A percentile compares a stretch with the other conserved stretches of the same genome.
phyloP scores from a whole-genome alignment of 2,797 vertebrate genomes.

The Lepilemur septentrionalis region DNA sequence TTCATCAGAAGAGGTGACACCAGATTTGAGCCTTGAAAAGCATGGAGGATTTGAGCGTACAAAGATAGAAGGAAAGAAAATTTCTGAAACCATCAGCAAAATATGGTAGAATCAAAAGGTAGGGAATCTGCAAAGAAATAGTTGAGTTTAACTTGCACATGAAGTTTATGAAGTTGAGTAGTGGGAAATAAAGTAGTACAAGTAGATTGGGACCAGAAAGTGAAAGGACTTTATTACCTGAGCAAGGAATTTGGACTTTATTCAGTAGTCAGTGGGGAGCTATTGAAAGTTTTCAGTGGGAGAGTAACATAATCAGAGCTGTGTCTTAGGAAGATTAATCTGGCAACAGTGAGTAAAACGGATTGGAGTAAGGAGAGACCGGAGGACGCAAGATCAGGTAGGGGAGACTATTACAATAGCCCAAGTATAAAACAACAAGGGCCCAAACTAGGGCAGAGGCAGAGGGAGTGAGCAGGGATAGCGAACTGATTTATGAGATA shows the following conservation, averaged over 20 bases:
- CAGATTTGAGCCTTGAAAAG: neutral
- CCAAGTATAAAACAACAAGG: neutral
- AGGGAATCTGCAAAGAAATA: conserved; percentile 30
- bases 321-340: conserved; percentile 67
- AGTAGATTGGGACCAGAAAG: conserved; percentile 40
- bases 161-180: neutral
- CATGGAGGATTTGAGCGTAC: conserved; percentile 2
- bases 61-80: neutral
- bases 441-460: conserved; percentile 65
- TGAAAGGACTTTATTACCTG: conserved; percentile 68
- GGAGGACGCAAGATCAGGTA: conserved; percentile 29
- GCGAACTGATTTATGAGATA: conserved; percentile 55
- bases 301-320: conserved; percentile 69
- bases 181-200: conserved; percentile 57
- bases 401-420: conserved; percentile 33
- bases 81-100: conserved; percentile 42
- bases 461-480: conserved; percentile 41
- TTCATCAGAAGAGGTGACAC: neutral
- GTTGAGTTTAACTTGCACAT: conserved; percentile 40
- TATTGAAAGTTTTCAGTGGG: conserved; percentile 64
- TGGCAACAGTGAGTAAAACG: conserved; percentile 58
- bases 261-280: conserved; percentile 68
- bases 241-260: conserved; percentile 54
- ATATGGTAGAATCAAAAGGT: neutral
- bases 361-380: conserved; percentile 28